phyloP scores from a whole-genome alignment of 2,888 invertebrate species.

The Gymnoscelis rufifasciata region DNA sequence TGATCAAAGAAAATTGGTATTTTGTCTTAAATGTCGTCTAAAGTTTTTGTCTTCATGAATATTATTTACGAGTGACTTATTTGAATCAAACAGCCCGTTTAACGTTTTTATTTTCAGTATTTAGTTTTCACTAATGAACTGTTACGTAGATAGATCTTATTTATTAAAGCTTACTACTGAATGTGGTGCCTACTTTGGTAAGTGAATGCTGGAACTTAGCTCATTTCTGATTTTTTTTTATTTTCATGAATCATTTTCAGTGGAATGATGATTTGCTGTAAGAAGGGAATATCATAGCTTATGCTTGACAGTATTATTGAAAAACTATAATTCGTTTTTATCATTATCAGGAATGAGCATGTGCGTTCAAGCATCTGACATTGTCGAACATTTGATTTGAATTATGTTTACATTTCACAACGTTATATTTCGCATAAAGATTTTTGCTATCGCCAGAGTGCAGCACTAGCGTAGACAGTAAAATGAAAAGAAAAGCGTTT shows the following conservation, averaged over 20 bases:
- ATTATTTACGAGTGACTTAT: too few species aligned
- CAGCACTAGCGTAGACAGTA: too few species aligned
- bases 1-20: too few species aligned
- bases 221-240: constrained; percentile 43
- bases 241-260: constrained; percentile 6
- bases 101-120: constrained; percentile 3
- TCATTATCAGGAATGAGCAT: constrained; percentile 52
- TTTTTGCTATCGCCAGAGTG: too few species aligned
- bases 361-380: constrained; percentile 32
- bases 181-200: constrained; percentile 28
- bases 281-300: neutral
- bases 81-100: neutral
- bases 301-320: neutral
- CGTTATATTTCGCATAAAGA: too few species aligned
- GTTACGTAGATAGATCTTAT: constrained; percentile 30
- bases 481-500: too few species aligned
- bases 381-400: constrained; percentile 19
- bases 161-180: constrained; percentile 22
- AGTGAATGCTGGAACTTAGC: constrained; percentile 33
- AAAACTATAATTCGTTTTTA: constrained; percentile 14
- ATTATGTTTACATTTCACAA: constrained; percentile 30
- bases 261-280: constrained; percentile 5
- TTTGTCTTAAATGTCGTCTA: too few species aligned
- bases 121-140: constrained; percentile 19
- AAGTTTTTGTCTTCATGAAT: too few species aligned